Percentiles rank a stretch among this genome's conserved stretches.
These are phyloP conservation scores for Nymphalis polychloros DNA, from an alignment of 2,888 invertebrate species.

Conservation along the genomic window DNA sequence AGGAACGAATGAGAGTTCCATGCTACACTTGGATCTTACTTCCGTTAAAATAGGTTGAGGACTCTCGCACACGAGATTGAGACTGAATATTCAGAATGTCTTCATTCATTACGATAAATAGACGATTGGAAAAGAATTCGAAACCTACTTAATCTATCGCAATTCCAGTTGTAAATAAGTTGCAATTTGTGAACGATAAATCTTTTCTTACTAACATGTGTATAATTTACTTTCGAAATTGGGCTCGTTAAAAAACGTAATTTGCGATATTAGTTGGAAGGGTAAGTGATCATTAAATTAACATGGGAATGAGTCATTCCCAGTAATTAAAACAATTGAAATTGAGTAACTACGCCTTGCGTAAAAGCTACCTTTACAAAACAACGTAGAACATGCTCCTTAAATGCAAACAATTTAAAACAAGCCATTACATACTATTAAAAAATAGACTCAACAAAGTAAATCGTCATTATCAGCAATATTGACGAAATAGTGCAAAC, in stretches of 20 bases:
- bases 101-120: background rate
- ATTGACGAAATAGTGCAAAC: no score
- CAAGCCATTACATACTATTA: background rate
- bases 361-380: conserved; percentile 15
- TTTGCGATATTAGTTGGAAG: background rate
- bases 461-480: no score
- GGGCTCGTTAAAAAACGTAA: conserved; percentile 1
- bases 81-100: background rate
- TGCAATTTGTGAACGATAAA: no score
- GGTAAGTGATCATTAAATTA: conserved; percentile 5
- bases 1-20: conserved; percentile 7
- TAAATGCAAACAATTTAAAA: background rate
- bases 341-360: conserved; percentile 13
- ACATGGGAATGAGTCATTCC: conserved; percentile 24
- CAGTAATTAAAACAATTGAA: conserved; percentile 24
- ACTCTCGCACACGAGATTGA: background rate
- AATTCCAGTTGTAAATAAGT: no score
- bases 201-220: background rate
- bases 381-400: background rate
- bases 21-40: background rate
- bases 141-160: background rate
- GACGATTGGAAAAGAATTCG: background rate
- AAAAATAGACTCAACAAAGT: no score
- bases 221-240: background rate
- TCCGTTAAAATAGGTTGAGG: conserved; percentile 7